These are phyloP conservation scores for Sylvicapra grimmia DNA, from an alignment of 2,113 vertebrate genomes.

Conservation along the genomic window DNA sequence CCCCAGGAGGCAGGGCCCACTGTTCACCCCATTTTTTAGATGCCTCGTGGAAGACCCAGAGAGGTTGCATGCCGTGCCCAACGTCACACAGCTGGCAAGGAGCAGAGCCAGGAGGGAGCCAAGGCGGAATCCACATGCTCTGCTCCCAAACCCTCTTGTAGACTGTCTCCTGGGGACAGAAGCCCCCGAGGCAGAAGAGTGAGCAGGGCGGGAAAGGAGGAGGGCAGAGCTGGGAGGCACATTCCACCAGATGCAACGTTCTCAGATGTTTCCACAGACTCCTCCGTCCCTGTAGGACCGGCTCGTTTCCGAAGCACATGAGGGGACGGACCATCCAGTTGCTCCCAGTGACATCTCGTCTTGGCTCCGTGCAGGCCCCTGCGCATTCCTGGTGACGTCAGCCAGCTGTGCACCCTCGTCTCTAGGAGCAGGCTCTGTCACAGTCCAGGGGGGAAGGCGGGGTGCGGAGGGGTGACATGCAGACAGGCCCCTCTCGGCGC, in stretches of 20 bases:
- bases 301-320: background rate
- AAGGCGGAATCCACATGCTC: background rate
- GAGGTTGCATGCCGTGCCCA: background rate
- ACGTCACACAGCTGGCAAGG: background rate
- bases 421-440: conserved; percentile 48
- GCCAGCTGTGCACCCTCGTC: conserved; percentile 61
- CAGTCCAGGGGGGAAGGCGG: background rate
- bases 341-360: conserved; percentile 27
- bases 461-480: background rate
- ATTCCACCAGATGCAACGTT: background rate
- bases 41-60: background rate
- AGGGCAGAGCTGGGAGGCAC: background rate
- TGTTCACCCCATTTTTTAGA: too few species aligned
- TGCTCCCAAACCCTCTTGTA: background rate
- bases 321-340: background rate
- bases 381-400: conserved; percentile 67
- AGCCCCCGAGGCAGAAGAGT: background rate
- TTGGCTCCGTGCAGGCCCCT: background rate
- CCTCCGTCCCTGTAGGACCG: background rate
- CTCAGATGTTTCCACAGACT: background rate
- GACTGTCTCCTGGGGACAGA: background rate
- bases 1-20: background rate
- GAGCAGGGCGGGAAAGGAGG: background rate
- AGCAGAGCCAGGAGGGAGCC: too few species aligned
- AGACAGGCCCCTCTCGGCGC: conserved; percentile 26